Evolutionary conservation across 1,140 invertebrate genomes (phyloP).

Genomic region (Drosophila mauritiana): DNA sequence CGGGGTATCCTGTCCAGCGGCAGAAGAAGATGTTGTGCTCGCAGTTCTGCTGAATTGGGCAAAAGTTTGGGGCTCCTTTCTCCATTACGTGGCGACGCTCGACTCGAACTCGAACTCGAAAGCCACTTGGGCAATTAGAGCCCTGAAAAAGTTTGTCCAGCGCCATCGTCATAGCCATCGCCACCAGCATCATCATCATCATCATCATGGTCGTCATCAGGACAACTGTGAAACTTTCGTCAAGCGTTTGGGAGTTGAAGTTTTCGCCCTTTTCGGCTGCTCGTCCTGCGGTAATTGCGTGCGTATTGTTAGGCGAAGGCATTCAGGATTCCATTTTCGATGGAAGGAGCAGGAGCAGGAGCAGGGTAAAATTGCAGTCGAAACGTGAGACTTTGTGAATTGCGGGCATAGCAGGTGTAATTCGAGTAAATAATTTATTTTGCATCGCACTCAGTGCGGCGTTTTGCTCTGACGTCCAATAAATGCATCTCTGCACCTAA

Average conservation of each 20-base stretch:
- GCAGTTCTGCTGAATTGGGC: constrained; percentile 24
- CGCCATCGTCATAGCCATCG: constrained; percentile 11
- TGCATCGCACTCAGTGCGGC: constrained; percentile 11
- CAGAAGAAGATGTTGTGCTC: constrained; percentile 35
- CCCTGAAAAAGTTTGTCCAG: constrained; percentile 61
- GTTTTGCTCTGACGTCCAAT: neutral
- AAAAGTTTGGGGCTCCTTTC: constrained; percentile 51
- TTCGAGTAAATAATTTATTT: constrained; percentile 41
- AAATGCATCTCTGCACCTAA: neutral
- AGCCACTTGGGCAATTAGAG: constrained; percentile 82
- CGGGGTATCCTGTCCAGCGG: neutral
- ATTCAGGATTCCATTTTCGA: constrained; percentile 27
- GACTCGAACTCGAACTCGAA: constrained; percentile 69
- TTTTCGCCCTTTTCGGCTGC: constrained; percentile 42
- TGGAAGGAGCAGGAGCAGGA: neutral
- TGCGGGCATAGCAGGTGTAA: constrained; percentile 25
- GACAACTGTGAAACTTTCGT: constrained; percentile 72
- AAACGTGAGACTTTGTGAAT: constrained; percentile 31
- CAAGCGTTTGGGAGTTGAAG: constrained; percentile 62
- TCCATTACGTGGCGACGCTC: constrained; percentile 69
- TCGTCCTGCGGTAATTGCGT: constrained; percentile 75
- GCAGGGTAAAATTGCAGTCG: constrained; percentile 25
- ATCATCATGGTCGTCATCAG: constrained; percentile 52
- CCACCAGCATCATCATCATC: constrained; percentile 8
- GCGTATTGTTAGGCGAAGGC: constrained; percentile 69